Evolutionary conservation across 2,113 vertebrate species (phyloP).

Genomic region (Eulemur rufifrons): DNA sequence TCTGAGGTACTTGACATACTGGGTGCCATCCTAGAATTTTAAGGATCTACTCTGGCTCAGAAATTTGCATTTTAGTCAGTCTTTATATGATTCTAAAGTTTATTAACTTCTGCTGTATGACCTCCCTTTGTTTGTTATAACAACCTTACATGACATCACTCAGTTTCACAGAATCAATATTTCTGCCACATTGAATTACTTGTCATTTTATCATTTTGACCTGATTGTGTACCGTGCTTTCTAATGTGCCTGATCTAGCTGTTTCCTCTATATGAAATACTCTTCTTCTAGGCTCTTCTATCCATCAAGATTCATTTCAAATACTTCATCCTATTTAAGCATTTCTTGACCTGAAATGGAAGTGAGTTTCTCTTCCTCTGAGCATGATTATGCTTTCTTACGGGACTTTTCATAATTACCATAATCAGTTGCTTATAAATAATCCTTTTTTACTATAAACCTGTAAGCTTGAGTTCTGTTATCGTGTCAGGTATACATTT

Average conservation of each 20-base stretch:
- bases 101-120: not conserved
- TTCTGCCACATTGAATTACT: not conserved
- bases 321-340: not conserved
- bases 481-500: not conserved
- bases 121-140: not conserved
- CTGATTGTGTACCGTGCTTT: not conserved
- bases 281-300: not conserved
- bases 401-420: not conserved
- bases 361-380: not conserved
- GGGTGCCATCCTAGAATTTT: not conserved
- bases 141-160: not conserved
- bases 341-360: not conserved
- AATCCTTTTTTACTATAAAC: not conserved
- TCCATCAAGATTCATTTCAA: not conserved
- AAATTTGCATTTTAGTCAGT: not conserved
- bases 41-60: not conserved
- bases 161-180: not conserved
- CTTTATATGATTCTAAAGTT: not conserved
- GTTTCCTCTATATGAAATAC: not conserved
- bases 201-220: not conserved
- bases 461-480: not conserved
- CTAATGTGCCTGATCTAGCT: not conserved
- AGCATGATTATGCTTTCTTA: not conserved
- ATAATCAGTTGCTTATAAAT: not conserved
- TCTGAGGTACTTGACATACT: not conserved